phyloP scores from a whole-genome alignment of 2,888 invertebrate genomes.

The Caenorhabditis sulstoni region DNA sequence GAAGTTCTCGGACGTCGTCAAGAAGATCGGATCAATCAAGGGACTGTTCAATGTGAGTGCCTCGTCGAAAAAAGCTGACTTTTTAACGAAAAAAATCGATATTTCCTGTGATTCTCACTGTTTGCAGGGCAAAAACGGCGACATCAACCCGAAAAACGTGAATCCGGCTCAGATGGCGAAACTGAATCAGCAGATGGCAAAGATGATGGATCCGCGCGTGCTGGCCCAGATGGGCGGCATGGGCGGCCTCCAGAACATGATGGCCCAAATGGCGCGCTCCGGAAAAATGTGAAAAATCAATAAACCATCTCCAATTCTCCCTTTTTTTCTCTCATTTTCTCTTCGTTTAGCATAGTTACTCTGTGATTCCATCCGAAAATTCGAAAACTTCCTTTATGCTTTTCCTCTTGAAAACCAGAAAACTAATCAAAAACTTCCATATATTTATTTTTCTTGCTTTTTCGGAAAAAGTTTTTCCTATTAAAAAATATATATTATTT shows the following conservation, averaged over 20 bases:
- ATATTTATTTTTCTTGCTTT: too few species aligned
- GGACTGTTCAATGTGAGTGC: conserved; percentile 93
- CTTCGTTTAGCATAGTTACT: conserved; percentile 3
- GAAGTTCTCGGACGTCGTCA: conserved; percentile 98
- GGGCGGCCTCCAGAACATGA: conserved; percentile 91
- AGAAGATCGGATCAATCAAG: conserved; percentile 99
- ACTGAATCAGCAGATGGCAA: conserved; percentile 89
- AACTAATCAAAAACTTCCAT: background rate
- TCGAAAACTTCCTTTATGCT: background rate
- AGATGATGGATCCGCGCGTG: conserved; percentile 97
- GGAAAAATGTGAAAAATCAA: conserved; percentile 56
- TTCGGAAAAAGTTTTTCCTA: too few species aligned
- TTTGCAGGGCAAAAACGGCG: conserved; percentile 86
- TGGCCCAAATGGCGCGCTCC: conserved; percentile 89
- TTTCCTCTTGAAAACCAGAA: background rate
- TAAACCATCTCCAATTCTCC: background rate
- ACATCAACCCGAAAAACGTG: conserved; percentile 95
- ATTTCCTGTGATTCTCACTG: background rate
- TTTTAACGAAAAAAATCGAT: conserved; percentile 4
- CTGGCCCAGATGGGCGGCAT: conserved; percentile 90
- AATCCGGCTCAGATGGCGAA: conserved; percentile 99
- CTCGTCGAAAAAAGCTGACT: too few species aligned
- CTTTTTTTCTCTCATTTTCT: background rate
- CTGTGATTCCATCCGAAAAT: conserved; percentile 7
- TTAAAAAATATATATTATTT: conserved; percentile 3